A percentile compares a stretch with the other conserved stretches of the same genome.
Evolutionary conservation across 1,140 invertebrate species (phyloP).

Genomic region (Procambarus clarkii): DNA sequence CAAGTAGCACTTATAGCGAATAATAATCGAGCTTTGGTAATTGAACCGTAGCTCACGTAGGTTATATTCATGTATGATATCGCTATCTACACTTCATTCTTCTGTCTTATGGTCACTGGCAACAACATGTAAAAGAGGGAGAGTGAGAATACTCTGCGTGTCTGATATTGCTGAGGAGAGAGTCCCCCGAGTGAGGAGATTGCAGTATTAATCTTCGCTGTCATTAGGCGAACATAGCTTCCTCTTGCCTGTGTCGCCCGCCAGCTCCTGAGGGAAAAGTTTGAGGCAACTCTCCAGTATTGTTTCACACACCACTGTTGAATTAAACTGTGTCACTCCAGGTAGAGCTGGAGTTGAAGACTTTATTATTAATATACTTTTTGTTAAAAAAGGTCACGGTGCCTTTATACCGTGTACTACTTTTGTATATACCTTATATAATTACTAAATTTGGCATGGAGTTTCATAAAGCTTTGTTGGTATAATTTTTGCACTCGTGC

Average conservation of each 20-base stretch:
- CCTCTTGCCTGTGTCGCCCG: not conserved
- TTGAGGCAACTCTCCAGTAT: not conserved
- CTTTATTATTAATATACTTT: no score
- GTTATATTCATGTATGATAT: no score
- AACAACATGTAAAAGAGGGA: not conserved
- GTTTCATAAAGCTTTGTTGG: no score
- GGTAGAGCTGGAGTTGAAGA: not conserved
- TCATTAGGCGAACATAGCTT: constrained; percentile 35
- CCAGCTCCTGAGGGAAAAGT: constrained; percentile 23
- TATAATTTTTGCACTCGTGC: no score
- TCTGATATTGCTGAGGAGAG: not conserved
- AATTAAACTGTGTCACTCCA: constrained; percentile 38
- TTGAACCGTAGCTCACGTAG: no score
- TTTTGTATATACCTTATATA: no score
- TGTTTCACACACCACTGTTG: constrained; percentile 15
- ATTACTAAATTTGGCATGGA: no score
- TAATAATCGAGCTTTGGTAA: no score
- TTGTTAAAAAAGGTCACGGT: no score
- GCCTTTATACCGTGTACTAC: no score
- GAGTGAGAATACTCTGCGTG: not conserved
- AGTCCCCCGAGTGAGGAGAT: constrained; percentile 19
- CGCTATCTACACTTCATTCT: no score
- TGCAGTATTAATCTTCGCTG: constrained; percentile 39
- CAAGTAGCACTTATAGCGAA: no score
- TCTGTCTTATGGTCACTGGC: not conserved